Evolutionary conservation across 2,797 vertebrate species (phyloP), one percentile per base, ranked within the genome.

Genomic region (Molossus molossus): DNA sequence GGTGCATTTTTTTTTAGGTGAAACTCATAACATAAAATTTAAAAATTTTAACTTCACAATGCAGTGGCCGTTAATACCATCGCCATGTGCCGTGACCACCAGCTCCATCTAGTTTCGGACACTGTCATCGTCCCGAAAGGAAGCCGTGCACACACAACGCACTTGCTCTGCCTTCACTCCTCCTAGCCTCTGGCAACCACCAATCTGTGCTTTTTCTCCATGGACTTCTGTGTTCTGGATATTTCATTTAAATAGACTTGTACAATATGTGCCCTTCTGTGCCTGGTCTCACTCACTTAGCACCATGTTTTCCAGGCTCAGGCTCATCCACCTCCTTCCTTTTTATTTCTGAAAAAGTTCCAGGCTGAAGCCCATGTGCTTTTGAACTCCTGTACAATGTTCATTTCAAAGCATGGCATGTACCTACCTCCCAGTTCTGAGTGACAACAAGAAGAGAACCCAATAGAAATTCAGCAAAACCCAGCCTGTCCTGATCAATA

Each of bases 21-120:
- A 92, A 70, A 70, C 50, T 82, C 60, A 90, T 3, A 4, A 58
- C 48, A 75, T n/a, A 64, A 92, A 89, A 89, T 50, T 23, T 90
- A 67, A 6, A 17, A 14, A 70, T 73, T 58, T 70, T 50, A 86
- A 50, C 8, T 27, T 37, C 82, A 25, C 3, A 55, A 60, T 79
- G 58, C n/a, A 67, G 17, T 62, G 25, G 18, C n/a, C 62, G n/a
- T 50, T 73, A 91, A 60, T 55, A 27, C 0, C 33, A 21, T 79
- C 75, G 73, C 2, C 37, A 33, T 6, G 23, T 57, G 65, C 37
- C 53, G 0, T 21, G 33, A 53, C 48, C 29, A 79, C 8, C 29
- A 50, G 9, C 25, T 69, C 25, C 67, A 33, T 12, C 25, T 62
- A 53, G 33, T 33, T 62, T 45, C n/a, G 29, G 65, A 37, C 2